Evolutionary conservation across 2,888 invertebrate genomes (phyloP).

Genomic region (Andrena camellia): DNA sequence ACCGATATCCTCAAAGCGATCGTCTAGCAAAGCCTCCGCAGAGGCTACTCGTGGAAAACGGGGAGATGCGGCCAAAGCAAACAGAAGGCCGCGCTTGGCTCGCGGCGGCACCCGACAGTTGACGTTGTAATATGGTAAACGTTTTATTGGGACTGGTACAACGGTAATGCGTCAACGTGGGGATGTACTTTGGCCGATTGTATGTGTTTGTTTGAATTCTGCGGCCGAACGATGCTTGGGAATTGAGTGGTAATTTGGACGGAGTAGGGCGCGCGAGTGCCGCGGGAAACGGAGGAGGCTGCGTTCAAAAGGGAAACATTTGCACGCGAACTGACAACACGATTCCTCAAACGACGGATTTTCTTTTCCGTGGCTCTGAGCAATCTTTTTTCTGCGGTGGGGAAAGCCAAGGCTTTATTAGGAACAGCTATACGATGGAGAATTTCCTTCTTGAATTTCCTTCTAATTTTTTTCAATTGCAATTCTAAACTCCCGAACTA

Average conservation of each 20-base stretch:
- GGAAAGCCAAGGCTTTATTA: no score
- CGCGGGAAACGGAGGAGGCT: not conserved
- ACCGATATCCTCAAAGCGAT: constrained; percentile 52
- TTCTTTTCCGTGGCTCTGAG: no score
- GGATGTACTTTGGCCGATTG: constrained; percentile 47
- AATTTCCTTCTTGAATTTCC: no score
- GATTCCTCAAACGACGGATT: not conserved
- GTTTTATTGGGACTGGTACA: constrained; percentile 65
- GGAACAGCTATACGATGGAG: no score
- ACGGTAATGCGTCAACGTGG: constrained; percentile 55
- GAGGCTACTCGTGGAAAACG: constrained; percentile 48
- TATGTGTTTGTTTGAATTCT: constrained; percentile 52
- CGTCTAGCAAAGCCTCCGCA: constrained; percentile 34
- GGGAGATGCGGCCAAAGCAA: constrained; percentile 71
- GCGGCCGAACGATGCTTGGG: constrained; percentile 41
- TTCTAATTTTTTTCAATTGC: no score
- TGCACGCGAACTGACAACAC: constrained; percentile 22
- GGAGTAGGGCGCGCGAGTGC: constrained; percentile 2
- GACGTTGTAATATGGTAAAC: constrained; percentile 70
- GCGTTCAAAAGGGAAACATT: constrained; percentile 26
- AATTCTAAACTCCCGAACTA: no score
- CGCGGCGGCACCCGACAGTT: constrained; percentile 48
- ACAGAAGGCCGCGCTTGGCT: constrained; percentile 54
- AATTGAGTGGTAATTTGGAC: constrained; percentile 55
- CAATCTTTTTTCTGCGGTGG: no score